Base-by-base conservation (phyloP, 2,797 vertebrate genomes). In the Nasua narica region DNA sequence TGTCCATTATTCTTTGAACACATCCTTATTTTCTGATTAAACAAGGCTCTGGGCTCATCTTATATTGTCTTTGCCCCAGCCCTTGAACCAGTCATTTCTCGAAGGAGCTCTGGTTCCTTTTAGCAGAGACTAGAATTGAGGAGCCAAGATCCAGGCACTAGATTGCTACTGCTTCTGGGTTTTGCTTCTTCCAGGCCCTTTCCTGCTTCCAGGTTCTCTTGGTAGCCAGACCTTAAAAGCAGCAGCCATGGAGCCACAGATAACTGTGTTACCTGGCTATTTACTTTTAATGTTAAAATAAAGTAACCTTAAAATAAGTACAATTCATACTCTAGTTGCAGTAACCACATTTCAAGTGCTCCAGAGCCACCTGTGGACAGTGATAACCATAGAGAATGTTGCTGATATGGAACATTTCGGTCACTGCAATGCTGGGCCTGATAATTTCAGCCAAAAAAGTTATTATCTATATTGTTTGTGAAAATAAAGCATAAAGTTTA, bases 401-500 rank as follows among this genome's bases (percentile, higher is more conserved):
- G 11, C 35, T 43, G 82, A 76, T 16, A 52, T 2, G 70, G n/a
- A 27, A 85, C 23, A 37, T 40, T 69, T 87, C 19, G 43, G n/a
- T 67, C 65, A 29, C 16, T 40, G 37, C 5, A 58, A 23, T 32
- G 19, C 25, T 50, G 7, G 29, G 52, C 21, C 74, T 94, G 18
- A 65, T 43, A 40, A 23, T 85, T 88, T 85, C 52, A 52, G 43
- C 62, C 29, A 25, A 10, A 23, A 69, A 43, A 46, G 1, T 0
- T 48, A n/a, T 70, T 69, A n/a, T 46, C 77, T 86, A 1, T n/a
- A 46, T 69, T 89, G 23, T n/a, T 78, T 87, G 15, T 76, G 37
- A 93, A 89, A 69, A 74, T 67, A 60, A 96, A 94, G 27, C 40
- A 79, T 56, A 86, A 95, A 85, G 40, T 29, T 37, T 84, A 88